phyloP scores from a whole-genome alignment of 30 jellyfish, hydroid and myxozoan genomes.

The Pseudorhiza aurosa region DNA sequence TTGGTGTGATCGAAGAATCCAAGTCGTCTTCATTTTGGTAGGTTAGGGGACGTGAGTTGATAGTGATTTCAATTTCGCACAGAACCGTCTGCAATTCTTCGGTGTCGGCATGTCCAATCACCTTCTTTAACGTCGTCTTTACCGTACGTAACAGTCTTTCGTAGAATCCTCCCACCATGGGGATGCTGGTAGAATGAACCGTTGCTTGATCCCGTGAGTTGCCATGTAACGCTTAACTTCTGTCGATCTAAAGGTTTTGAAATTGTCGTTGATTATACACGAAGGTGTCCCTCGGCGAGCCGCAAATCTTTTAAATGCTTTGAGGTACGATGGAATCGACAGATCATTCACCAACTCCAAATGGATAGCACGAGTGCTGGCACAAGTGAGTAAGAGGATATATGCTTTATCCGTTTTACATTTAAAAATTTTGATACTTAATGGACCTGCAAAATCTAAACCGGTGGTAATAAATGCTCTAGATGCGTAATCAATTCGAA shows the following conservation, averaged over 20 bases:
- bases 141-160: constrained; percentile 46
- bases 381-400: constrained; percentile 54
- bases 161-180: no score
- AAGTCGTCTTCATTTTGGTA: neutral
- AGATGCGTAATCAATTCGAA: constrained; percentile 31
- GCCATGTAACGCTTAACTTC: neutral
- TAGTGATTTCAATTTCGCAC: constrained; percentile 1
- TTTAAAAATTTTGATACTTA: neutral
- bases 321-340: constrained; percentile 4
- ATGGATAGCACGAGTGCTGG: constrained; percentile 67
- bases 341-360: constrained; percentile 33
- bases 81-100: no score
- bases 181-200: no score
- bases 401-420: neutral
- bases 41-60: constrained; percentile 22
- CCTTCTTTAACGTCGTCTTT: constrained; percentile 23
- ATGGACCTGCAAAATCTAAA: constrained; percentile 44
- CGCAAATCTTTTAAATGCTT: constrained; percentile 7
- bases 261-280: neutral
- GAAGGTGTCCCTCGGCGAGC: constrained; percentile 42
- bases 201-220: constrained; percentile 1
- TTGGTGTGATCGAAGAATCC: no score
- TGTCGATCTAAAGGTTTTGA: constrained; percentile 28
- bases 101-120: no score
- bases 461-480: constrained; percentile 9